Base-by-base conservation (phyloP, 2,888 invertebrate genomes). In the Mamestra brassicae region DNA sequence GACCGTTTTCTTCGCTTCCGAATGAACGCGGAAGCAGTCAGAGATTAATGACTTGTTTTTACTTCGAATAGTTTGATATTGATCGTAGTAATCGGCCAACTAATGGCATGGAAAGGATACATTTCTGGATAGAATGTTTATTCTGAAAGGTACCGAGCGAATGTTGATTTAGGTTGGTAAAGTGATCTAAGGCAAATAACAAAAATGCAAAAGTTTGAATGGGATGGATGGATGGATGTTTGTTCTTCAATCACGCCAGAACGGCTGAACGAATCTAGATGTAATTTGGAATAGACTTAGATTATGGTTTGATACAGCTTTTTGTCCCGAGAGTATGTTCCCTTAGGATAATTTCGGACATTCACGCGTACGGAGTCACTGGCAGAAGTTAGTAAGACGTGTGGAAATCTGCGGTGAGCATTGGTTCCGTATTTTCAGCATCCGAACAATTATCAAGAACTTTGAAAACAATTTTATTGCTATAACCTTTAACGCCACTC, bases 1-100 rank as follows among this genome's bases (percentile, higher is more conserved):
- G 47, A 17, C 50, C 58, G 42, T 70, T 58, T 82, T 60, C 67
- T 58, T 71, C 42, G 17, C 13, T 68, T 45, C 38, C 68, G 63
- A 68, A 71, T 47, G 71, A 83, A 83, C 55, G 71, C 57, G 70
- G 74, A 76, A 77, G 57, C 34, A 26, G 58, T 4, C 26, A n/a
- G 57, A 76, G 86, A 85, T 83, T 76, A 83, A 85, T 85, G 63
- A 75, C 58, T 70, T 42, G 50, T 42, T 42, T 36, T 74, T 66
- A 65, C 50, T 52, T n/a, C 68, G 45, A 60, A 54, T n/a, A 15
- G 38, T n/a, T 38, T 34, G 36, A 63, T 80, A 78, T 78, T 64
- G 55, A 58, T 58, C 47, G 15, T 34, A 38, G n/a, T 62, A 57
- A 81, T 80, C 80, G 71, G 57, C 8, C 26, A 38, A 8, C 17